phyloP scores from a whole-genome alignment of 2,797 vertebrate species.

The Sebastes cheni region DNA sequence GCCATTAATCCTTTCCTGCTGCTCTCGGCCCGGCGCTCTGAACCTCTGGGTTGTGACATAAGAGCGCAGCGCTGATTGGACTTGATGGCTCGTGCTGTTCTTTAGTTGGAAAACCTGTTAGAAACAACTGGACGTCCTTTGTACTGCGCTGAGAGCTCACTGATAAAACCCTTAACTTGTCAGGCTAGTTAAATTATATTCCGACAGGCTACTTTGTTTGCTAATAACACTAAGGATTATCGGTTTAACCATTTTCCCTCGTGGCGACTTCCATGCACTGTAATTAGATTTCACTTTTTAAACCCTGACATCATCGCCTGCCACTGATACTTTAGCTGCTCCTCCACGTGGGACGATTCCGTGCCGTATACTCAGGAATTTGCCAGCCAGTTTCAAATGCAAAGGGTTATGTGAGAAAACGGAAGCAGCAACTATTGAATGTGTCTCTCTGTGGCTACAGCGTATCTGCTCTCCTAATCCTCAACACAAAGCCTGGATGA shows the following conservation, averaged over 20 bases:
- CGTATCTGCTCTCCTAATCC: slow-evolving; percentile 79
- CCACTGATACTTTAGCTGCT: slow-evolving; percentile 13
- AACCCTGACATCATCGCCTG: slow-evolving; percentile 11
- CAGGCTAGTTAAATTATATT: slow-evolving; percentile 58
- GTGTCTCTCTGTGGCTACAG: slow-evolving; percentile 71
- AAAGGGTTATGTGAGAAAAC: slow-evolving; percentile 45
- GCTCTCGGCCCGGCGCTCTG: slow-evolving; percentile 29
- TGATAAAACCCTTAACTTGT: slow-evolving; percentile 66
- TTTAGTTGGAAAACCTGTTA: slow-evolving; percentile 59
- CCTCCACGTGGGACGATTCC: slow-evolving; percentile 15
- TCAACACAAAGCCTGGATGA: slow-evolving; percentile 82
- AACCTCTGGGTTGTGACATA: slow-evolving; percentile 53
- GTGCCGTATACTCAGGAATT: slow-evolving; percentile 47
- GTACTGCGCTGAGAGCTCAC: slow-evolving; percentile 39
- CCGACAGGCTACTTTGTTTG: slow-evolving; percentile 38
- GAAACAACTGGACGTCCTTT: slow-evolving; percentile 64
- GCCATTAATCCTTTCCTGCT: slow-evolving; percentile 61
- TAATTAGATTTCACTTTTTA: slow-evolving; percentile 30
- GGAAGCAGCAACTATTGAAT: slow-evolving; percentile 59
- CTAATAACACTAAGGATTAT: slow-evolving; percentile 51
- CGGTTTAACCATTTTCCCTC: slow-evolving; percentile 30
- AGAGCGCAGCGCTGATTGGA: slow-evolving; percentile 64
- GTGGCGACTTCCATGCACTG: background rate
- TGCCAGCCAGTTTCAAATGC: slow-evolving; percentile 10
- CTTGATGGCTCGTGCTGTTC: slow-evolving; percentile 73